Evolutionary conservation across 2,888 invertebrate species (phyloP), one percentile per base, ranked within the genome.

Genomic region (Heliconius aoede): DNA sequence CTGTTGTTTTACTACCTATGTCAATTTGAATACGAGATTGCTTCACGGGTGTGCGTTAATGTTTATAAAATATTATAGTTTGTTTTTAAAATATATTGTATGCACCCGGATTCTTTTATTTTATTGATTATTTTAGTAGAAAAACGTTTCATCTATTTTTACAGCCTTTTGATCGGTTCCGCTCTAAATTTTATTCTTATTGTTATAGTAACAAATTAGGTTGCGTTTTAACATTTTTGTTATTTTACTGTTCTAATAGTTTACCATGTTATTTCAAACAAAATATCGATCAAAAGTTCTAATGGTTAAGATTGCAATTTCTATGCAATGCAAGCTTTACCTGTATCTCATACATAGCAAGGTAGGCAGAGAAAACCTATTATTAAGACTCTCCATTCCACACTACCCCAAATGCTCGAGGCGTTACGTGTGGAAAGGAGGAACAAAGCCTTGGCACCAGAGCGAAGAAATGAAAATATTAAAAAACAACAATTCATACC

Each of bases 11-110:
- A 93, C 93, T 91, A 84, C 84, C 85, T 84, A 89, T 93, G 94
- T 93, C 93, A 93, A 93, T 94, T 94, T 93, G 93, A 92, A 93
- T 93, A 91, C 92, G 90, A 88, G 90, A 91, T 92, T 91, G 91
- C 87, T 87, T 87, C 87, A 86, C 86, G 85, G 87, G 81, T 82
- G 80, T 82, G 83, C 81, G 85, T 83, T 84, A 85, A 84, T 85
- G 83, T 82, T 83, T 82, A 81, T 80, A 80, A 83, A 80, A 78
- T 72, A 77, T 62, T 73, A 80, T 80, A 79, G 81, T 82, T 82
- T 80, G 73, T 80, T 80, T 80, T 77, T 80, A 74, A 79, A 62
- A 55, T 76, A 65, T 55, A 76, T 76, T 78, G 73, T 73, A 21
- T 46, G 61, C 46, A 40, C 36, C n/a, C 67, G 71, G 46, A 60